Base-by-base conservation (phyloP, 2,888 invertebrate genomes). In the Nomada hirtipes region DNA sequence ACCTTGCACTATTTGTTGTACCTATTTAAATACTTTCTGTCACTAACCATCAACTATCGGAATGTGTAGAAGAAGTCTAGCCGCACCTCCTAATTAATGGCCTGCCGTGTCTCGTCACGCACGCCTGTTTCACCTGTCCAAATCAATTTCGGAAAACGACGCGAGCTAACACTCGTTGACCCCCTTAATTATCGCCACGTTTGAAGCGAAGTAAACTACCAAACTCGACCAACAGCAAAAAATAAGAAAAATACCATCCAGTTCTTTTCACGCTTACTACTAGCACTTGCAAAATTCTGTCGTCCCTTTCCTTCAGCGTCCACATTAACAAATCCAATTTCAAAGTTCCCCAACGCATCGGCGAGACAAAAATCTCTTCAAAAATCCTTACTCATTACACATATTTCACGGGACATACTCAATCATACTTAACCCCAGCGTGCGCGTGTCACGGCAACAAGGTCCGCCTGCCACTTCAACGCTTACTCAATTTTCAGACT, bases 61-160 rank as follows among this genome's bases (percentile, higher is more conserved):
- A 64, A n/a, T 2, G 50, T 18, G 23, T 55, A 23, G 13, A 47
- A 23, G 29, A 76, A 71, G 44, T 42, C 50, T 59, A 26, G 59
- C 64, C 47, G 47, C 50, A 44, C 60, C 69, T 78, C 55, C 78
- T 81, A 81, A 81, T 81, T 70, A 74, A 81, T 59, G 61, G 42
- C 11, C 26, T 18, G 50, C 69, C 73, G 55, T 53, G 57, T 68
- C 18, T 18, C 53, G 84, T 79, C 81, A 83, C 81, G 76, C 65
- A 81, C 53, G 59, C 61, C 65, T 59, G 59, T 84, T 73, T 78
- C 75, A 75, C 36, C 29, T 50, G 60, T 81, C 68, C 63, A 29
- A 76, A 70, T 9, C 36, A 53, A 55, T 44, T 55, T 57, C 36
- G 18, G 18, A 57, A 47, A 67, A 67, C 64, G 36, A 61, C 65